Evolutionary conservation across 1,140 invertebrate genomes (phyloP), one percentile per base, ranked within the genome.

Genomic region (Anoplophora glabripennis): DNA sequence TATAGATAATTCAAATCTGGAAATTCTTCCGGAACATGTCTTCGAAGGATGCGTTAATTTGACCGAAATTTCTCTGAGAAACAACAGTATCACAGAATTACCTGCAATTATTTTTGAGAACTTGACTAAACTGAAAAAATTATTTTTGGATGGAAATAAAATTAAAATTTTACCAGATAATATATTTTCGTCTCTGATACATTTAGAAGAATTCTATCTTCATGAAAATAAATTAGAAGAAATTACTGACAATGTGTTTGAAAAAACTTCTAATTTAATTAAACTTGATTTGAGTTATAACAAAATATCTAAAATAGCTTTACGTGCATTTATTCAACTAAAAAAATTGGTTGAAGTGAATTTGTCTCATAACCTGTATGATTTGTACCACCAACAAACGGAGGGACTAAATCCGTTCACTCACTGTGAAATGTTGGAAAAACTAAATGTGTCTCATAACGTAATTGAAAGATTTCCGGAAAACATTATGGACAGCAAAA

Each of bases 81-180:
- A 42, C 0, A 66, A 67, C 15, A 9, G 18, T 7, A 44, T 67
- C 14, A 45, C 46, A 45, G 17, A 1, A 0, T 14, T 67, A 8
- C 35, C 57, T 40, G 33, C 9, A 1, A 33, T 61, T 42, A 4
- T 61, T 10, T 67, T 69, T 46, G 28, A 28, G 9, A 52, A 44
- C 35, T 54, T 67, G 34, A 48, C 10, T n/a, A 52, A 61, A 18
- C 59, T 71, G 45, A 40, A 54, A 38, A 15, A 18, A 14, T 42
- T 68, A 34, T 62, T 68, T 53, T 60, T 71, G 28, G 59, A 61
- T 57, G 14, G 47, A 17, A 69, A 71, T 53, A 14, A 42, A 9
- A 35, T 68, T 12, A 36, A 62, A 1, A 8, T 9, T 21, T 41
- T 66, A 11, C 28, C 45, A 3, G 9, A 14, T n/a, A 28, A 49